A percentile compares a stretch with the other conserved stretches of the same genome.
phyloP scores from a whole-genome alignment of 2,797 vertebrate species.

The Garrulus glandarius region DNA sequence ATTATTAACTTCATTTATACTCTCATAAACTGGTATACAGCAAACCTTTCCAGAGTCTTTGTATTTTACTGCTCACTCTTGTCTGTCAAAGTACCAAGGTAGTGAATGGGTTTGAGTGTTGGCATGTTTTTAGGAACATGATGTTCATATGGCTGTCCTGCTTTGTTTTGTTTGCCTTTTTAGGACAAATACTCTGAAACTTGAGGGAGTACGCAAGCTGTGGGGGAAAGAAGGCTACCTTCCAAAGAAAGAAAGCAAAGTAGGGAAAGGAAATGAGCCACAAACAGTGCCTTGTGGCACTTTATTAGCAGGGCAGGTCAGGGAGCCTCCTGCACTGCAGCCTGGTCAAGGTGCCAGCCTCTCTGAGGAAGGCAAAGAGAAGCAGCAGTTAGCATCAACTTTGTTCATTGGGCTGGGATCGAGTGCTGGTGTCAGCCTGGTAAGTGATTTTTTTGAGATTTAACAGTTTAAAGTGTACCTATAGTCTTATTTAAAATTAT shows the following conservation, averaged over 20 bases:
- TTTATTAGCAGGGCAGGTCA: conserved; percentile 46
- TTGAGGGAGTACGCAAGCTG: conserved; percentile 88
- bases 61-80: background rate
- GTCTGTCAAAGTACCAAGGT: background rate
- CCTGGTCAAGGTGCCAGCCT: conserved; percentile 33
- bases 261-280: conserved; percentile 63
- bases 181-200: conserved; percentile 83
- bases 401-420: conserved; percentile 89
- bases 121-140: background rate
- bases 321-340: background rate
- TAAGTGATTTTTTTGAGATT: conserved; percentile 66
- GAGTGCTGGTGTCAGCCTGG: conserved; percentile 83
- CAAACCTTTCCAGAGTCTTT: background rate
- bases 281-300: conserved; percentile 57
- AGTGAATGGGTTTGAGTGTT: background rate
- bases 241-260: conserved; percentile 78
- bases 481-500: background rate
- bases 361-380: conserved; percentile 81
- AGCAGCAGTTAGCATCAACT: conserved; percentile 86
- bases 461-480: background rate
- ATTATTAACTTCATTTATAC: background rate
- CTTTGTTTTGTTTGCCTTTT: background rate
- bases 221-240: conserved; percentile 97
- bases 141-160: background rate
- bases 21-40: background rate